phyloP scores from a whole-genome alignment of 2,113 vertebrate genomes.

The Tetraodon nigroviridis region DNA sequence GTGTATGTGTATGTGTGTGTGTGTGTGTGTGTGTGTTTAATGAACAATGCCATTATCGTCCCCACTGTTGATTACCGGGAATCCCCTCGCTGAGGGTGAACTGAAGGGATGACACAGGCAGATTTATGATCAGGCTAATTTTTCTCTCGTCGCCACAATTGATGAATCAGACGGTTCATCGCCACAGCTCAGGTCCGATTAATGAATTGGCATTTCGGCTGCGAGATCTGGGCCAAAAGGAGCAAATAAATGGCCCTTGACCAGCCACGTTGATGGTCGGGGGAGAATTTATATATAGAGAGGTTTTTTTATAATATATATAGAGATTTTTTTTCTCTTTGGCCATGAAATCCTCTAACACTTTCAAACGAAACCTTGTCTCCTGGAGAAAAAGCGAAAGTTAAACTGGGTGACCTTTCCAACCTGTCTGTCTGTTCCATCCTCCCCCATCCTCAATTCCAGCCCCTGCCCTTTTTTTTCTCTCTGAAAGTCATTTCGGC shows the following conservation, averaged over 20 bases:
- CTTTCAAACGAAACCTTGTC: constrained; percentile 14
- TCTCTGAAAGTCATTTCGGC: constrained; percentile 53
- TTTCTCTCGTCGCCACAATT: constrained; percentile 48
- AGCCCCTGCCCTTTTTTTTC: constrained; percentile 28
- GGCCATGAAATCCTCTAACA: not conserved
- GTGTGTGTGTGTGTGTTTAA: constrained; percentile 49
- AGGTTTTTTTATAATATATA: too few relatives aligned
- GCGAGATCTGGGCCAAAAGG: constrained; percentile 47
- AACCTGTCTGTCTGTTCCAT: too few relatives aligned
- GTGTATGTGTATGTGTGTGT: too few relatives aligned
- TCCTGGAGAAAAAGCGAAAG: not conserved
- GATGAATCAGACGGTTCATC: constrained; percentile 61
- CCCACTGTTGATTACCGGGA: constrained; percentile 32
- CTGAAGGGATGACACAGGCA: constrained; percentile 36
- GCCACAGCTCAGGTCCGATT: constrained; percentile 55
- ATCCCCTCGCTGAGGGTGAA: constrained; percentile 27
- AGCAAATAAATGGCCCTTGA: constrained; percentile 56
- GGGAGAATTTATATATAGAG: too few relatives aligned
- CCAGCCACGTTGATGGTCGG: constrained; percentile 3
- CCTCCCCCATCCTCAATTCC: constrained; percentile 7
- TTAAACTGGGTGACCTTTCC: constrained; percentile 9
- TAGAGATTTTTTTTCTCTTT: constrained; percentile 1
- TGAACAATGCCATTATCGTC: constrained; percentile 52
- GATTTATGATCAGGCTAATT: constrained; percentile 58
- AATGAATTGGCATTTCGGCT: constrained; percentile 67